phyloP scores from a whole-genome alignment of 2,888 invertebrate species.

The Dioctria rufipes region DNA sequence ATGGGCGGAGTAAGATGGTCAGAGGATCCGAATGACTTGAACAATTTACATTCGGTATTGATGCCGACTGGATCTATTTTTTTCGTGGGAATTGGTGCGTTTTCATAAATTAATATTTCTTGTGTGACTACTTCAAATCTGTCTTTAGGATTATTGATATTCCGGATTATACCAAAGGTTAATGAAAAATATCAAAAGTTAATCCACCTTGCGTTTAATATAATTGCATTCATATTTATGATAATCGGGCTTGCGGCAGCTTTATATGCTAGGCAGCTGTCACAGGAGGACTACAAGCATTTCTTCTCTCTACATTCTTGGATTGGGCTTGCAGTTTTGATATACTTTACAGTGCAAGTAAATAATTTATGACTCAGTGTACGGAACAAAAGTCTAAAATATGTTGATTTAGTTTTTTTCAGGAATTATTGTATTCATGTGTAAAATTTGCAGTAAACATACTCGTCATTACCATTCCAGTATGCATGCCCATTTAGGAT shows the following conservation, averaged over 20 bases:
- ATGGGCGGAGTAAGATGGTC: background rate
- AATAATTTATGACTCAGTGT: background rate
- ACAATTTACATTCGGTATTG: background rate
- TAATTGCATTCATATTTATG: background rate
- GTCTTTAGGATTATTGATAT: background rate
- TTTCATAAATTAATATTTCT: background rate
- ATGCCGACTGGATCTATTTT: background rate
- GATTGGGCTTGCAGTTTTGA: background rate
- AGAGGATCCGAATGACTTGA: background rate
- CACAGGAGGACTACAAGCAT: background rate
- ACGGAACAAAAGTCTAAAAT: background rate
- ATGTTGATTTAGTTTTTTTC: background rate
- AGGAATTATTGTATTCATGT: background rate
- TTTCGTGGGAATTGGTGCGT: conserved; percentile 17
- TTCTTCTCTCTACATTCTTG: conserved; percentile 16
- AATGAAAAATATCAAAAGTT: background rate
- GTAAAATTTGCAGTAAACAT: background rate
- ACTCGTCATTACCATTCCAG: too few relatives aligned
- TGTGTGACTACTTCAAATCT: background rate
- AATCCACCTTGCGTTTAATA: background rate
- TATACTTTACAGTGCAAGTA: background rate
- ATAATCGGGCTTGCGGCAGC: background rate
- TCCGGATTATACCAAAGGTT: background rate
- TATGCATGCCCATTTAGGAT: background rate
- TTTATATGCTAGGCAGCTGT: background rate